A percentile compares a stretch with the other conserved stretches of the same genome.
These are phyloP conservation scores for Monopterus albus DNA, from an alignment of 2,113 vertebrate species.

Conservation along the genomic window DNA sequence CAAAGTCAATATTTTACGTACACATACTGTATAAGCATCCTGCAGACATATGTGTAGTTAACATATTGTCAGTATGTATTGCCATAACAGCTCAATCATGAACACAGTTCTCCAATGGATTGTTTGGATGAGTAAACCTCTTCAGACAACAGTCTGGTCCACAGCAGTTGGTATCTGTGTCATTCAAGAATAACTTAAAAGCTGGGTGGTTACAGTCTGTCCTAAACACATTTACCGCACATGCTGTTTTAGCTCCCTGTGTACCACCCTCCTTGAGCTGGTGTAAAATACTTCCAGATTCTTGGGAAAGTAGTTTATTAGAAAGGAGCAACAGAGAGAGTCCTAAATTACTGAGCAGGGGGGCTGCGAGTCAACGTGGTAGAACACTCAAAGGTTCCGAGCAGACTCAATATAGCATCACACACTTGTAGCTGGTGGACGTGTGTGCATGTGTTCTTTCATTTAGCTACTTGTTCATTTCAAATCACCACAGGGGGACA, in stretches of 20 bases:
- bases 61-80: too few species aligned
- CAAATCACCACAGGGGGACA: slow-evolving; percentile 18
- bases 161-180: background rate
- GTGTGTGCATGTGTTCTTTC: slow-evolving; percentile 49
- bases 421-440: slow-evolving; percentile 42
- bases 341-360: slow-evolving; percentile 53
- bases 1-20: too few species aligned
- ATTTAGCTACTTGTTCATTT: slow-evolving; percentile 35
- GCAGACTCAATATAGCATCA: slow-evolving; percentile 52
- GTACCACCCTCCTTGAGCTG: slow-evolving; percentile 35
- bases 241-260: slow-evolving; percentile 17
- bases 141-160: background rate
- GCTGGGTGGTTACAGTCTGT: background rate
- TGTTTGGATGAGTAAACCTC: background rate
- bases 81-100: too few species aligned
- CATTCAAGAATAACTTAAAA: background rate
- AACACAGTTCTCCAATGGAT: too few species aligned
- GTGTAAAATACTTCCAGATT: slow-evolving; percentile 49
- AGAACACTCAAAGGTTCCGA: slow-evolving; percentile 42
- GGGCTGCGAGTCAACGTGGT: slow-evolving; percentile 37
- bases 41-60: too few species aligned
- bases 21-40: too few species aligned
- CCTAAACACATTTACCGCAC: slow-evolving; percentile 10
- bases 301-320: slow-evolving; percentile 58
- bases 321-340: slow-evolving; percentile 69